Evolutionary conservation across 2,888 invertebrate genomes (phyloP).

Genomic region (Isoperla grammatica): DNA sequence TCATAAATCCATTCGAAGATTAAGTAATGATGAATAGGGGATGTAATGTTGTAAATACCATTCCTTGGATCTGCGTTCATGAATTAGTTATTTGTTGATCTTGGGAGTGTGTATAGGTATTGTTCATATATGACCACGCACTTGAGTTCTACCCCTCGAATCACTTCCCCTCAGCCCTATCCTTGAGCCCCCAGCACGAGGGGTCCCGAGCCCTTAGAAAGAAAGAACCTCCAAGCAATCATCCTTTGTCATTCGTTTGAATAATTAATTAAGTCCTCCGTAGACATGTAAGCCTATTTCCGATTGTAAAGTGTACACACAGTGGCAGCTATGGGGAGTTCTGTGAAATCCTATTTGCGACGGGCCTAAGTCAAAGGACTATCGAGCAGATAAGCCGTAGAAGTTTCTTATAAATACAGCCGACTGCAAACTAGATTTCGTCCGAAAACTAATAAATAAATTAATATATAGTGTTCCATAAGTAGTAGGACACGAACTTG

Average conservation of each 20-base stretch:
- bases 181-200: background rate
- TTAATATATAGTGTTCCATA: no score
- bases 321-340: background rate
- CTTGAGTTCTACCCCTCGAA: background rate
- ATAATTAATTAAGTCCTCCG: constrained; percentile 20
- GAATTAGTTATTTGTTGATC: background rate
- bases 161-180: background rate
- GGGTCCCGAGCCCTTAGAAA: no score
- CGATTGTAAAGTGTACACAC: constrained; percentile 9
- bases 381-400: no score
- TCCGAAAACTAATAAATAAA: no score
- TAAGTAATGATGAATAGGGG: no score
- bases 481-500: no score
- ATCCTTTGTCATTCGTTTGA: constrained; percentile 20
- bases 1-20: no score
- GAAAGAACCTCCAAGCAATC: background rate
- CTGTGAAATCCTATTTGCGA: constrained; percentile 3
- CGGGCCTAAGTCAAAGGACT: background rate
- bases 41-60: no score
- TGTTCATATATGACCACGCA: no score
- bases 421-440: no score
- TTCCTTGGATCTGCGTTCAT: background rate
- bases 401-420: no score
- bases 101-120: background rate
- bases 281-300: background rate